Base-by-base conservation (phyloP, 1,140 invertebrate species). In the Achatina immaculata region DNA sequence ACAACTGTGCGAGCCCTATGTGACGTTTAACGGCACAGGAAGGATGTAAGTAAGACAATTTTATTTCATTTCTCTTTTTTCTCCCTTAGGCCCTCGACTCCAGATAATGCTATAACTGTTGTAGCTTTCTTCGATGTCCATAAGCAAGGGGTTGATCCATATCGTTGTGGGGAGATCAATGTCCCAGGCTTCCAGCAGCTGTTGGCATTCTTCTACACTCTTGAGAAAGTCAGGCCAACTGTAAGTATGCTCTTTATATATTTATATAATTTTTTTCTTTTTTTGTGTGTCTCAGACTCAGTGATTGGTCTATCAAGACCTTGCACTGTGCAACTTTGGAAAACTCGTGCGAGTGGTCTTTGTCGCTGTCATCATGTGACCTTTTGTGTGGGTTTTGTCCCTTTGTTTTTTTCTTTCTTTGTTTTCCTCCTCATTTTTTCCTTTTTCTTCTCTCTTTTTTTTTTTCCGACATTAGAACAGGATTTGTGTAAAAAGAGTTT, bases 141-240 rank as follows among this genome's bases (percentile, higher is more conserved):
- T 69, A 55, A 84, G 14, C 83, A 76, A 38, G 86, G 88, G 1
- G 77, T 62, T 0, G 87, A 89, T 74, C 79, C 80, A 2, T 88
- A 87, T 74, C 81, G 82, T 11, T 90, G 90, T 74, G 90, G 90
- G 14, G 38, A 68, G 2, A 66, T 90, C 58, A 82, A 88, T 68
- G 85, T 88, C 24, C 51, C 79, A 19, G 74, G 71, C 9, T 86
- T 88, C n/a, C 83, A 87, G 34, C 81, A 87, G 43, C 81, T 85
- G 19, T 40, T 90, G 3, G 77, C 88, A 4, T 87, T 89, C 75
- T 84, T 88, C 43, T 89, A 87, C 74, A 84, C 83, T 16, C 24
- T 88, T 0, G 74, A 85, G 2, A 76, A 48, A 19, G 45, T 81
- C 16, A 78, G 79, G 36, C 42, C 75, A 7, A 78, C 28, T 11